phyloP scores from a whole-genome alignment of 2,113 vertebrate species.

The Sciurus niger region DNA sequence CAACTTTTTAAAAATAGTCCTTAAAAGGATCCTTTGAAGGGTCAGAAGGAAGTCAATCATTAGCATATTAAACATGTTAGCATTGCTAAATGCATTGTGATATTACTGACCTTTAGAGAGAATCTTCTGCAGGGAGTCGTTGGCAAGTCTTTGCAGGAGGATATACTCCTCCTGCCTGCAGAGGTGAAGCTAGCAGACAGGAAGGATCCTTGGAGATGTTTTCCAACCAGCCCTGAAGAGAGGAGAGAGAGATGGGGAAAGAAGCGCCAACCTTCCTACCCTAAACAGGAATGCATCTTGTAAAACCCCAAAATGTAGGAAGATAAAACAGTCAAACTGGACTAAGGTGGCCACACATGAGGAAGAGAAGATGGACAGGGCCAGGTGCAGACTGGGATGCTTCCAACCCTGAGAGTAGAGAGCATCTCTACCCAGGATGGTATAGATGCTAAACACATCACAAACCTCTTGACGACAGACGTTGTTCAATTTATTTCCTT shows the following conservation, averaged over 20 bases:
- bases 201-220: background rate
- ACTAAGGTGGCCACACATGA: background rate
- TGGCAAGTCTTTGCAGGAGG: too few relatives aligned
- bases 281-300: background rate
- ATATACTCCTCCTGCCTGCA: background rate
- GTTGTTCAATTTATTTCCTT: background rate
- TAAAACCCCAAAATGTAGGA: background rate
- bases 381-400: background rate
- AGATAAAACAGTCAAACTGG: background rate
- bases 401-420: background rate
- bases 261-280: background rate
- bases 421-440: background rate
- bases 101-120: background rate
- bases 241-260: background rate
- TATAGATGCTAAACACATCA: background rate
- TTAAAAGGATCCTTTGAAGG: background rate
- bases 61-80: background rate
- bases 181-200: background rate
- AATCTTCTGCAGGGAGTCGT: background rate
- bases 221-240: background rate
- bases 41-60: background rate
- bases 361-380: background rate
- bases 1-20: conserved; percentile 1
- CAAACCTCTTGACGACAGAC: background rate
- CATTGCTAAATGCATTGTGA: background rate